Conservation (phyloP, 1,140 invertebrate genomes). For the Sitophilus oryzae region DNA sequence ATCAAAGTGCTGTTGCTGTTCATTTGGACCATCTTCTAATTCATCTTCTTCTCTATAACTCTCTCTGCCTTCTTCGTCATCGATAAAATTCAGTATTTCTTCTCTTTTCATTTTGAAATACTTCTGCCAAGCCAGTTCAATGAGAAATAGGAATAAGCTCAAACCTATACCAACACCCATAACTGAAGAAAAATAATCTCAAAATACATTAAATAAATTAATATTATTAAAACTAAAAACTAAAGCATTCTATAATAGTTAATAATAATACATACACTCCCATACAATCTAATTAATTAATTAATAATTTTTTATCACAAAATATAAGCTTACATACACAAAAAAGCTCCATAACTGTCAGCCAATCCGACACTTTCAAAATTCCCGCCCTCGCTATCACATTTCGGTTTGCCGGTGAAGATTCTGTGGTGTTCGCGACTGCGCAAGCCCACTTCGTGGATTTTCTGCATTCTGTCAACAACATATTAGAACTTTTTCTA, state of each 20-base stretch:
- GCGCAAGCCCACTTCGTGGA: slow-evolving; percentile 54
- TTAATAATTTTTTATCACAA: too few relatives aligned
- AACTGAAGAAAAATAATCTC: not conserved
- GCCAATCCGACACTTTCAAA: slow-evolving; percentile 32
- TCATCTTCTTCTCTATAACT: too few relatives aligned
- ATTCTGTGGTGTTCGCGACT: slow-evolving; percentile 47
- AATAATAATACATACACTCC: too few relatives aligned
- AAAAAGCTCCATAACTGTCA: slow-evolving; percentile 33
- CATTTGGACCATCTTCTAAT: too few relatives aligned
- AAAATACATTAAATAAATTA: not conserved
- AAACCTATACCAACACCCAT: not conserved
- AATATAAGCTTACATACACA: slow-evolving; percentile 16
- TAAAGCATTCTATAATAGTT: too few relatives aligned
- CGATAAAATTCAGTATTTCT: not conserved
- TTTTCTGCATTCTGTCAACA: slow-evolving; percentile 47
- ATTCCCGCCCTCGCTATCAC: slow-evolving; percentile 35
- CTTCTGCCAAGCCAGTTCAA: not conserved
- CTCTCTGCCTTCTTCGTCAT: not conserved
- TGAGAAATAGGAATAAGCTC: not conserved
- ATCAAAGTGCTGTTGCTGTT: too few relatives aligned
- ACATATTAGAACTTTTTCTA: too few relatives aligned
- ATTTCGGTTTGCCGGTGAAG: slow-evolving; percentile 53
- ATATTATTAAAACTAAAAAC: too few relatives aligned
- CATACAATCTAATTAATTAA: too few relatives aligned
- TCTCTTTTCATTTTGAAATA: not conserved